These are phyloP conservation scores for Macquaria ambigua DNA, from an alignment of 2,113 vertebrate genomes.

Conservation along the genomic window DNA sequence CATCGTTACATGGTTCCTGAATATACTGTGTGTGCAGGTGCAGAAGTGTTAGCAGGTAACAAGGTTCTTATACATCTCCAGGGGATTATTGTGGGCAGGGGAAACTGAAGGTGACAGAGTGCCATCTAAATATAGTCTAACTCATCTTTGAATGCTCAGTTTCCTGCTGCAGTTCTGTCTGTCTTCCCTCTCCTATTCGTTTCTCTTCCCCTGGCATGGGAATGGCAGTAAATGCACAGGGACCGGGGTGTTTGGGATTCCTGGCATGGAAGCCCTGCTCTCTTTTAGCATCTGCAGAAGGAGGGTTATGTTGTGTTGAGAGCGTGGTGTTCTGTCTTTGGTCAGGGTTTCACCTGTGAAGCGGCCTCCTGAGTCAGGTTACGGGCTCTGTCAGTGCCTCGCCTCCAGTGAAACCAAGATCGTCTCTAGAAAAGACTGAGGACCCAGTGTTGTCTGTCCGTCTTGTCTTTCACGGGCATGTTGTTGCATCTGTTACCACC, in stretches of 20 bases:
- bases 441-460: slow-evolving; percentile 66
- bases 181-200: slow-evolving; percentile 21
- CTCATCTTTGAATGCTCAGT: slow-evolving; percentile 41
- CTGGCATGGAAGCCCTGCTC: slow-evolving; percentile 47
- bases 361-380: slow-evolving; percentile 70
- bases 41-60: slow-evolving; percentile 41
- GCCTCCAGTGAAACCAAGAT: slow-evolving; percentile 59
- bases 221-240: slow-evolving; percentile 40
- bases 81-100: slow-evolving; percentile 30
- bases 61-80: slow-evolving; percentile 17
- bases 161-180: slow-evolving; percentile 33
- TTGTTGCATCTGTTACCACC: slow-evolving; percentile 66
- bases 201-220: slow-evolving; percentile 30
- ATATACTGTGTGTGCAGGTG: slow-evolving; percentile 31
- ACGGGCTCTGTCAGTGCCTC: slow-evolving; percentile 56
- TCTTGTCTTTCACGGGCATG: slow-evolving; percentile 67
- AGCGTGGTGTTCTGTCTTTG: slow-evolving; percentile 36
- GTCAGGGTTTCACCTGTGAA: slow-evolving; percentile 66
- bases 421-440: slow-evolving; percentile 50
- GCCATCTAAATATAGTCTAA: slow-evolving; percentile 56
- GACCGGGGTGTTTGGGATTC: slow-evolving; percentile 65
- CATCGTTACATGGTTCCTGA: slow-evolving; percentile 49
- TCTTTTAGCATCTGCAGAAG: slow-evolving; percentile 62
- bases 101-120: slow-evolving; percentile 65
- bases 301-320: slow-evolving; percentile 57